These are phyloP conservation scores for Sakesphorus luctuosus DNA, from an alignment of 2,113 vertebrate genomes.

Conservation along the genomic window DNA sequence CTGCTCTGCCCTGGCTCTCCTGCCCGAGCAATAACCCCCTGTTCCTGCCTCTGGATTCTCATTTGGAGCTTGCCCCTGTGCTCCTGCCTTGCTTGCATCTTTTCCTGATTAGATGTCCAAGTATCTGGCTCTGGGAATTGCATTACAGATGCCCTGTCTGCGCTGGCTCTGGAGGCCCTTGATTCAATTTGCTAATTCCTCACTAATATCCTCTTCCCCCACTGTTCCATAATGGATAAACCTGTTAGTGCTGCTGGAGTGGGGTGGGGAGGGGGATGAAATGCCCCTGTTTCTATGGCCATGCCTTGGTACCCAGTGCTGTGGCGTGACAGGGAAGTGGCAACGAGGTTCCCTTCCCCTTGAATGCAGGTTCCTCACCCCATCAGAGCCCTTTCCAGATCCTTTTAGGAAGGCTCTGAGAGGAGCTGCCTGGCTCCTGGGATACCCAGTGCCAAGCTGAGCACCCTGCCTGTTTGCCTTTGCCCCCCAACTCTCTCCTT, in stretches of 20 bases:
- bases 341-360: neutral
- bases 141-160: conserved; percentile 3
- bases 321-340: rapidly evolving
- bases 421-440: rapidly evolving
- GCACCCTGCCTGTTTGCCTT: rapidly evolving
- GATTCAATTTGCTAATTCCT: conserved; percentile 56
- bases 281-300: neutral
- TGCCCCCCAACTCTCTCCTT: neutral
- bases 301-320: rapidly evolving
- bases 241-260: neutral
- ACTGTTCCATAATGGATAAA: neutral
- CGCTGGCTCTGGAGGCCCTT: conserved; percentile 15
- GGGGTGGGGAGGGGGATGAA: neutral
- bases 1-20: neutral
- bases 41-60: neutral
- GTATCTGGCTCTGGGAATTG: conserved; percentile 53
- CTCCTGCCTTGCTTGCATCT: neutral
- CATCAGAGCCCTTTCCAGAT: neutral
- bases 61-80: neutral
- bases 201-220: conserved; percentile 6
- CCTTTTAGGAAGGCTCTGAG: neutral
- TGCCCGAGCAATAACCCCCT: neutral
- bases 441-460: rapidly evolving
- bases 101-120: conserved; percentile 21
- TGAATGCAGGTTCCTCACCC: neutral